Evolutionary conservation across 1,140 invertebrate species (phyloP).

Genomic region (Drosophila quadrilineata): DNA sequence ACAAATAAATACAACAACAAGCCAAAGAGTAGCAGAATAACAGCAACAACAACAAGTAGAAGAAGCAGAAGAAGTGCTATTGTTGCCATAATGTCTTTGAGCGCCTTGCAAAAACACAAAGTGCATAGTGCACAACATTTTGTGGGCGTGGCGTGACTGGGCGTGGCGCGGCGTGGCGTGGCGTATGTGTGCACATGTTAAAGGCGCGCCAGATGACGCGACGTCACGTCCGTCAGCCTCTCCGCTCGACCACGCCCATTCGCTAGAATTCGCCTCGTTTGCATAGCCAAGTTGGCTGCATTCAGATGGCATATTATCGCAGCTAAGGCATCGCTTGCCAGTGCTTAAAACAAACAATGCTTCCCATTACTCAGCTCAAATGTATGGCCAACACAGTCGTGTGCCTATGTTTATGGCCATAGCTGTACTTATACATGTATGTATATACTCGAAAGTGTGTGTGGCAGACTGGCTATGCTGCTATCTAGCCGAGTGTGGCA

Average conservation of each 20-base stretch:
- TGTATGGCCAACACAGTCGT: constrained; percentile 44
- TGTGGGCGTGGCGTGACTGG: constrained; percentile 50
- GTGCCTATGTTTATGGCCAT: constrained; percentile 22
- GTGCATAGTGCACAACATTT: constrained; percentile 60
- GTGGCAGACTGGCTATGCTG: neutral
- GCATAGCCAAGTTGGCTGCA: constrained; percentile 70
- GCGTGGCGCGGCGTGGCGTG: constrained; percentile 55
- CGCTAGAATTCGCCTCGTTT: constrained; percentile 41
- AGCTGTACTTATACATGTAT: neutral
- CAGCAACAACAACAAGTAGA: neutral
- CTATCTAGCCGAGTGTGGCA: constrained; percentile 34
- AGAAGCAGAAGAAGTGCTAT: constrained; percentile 10
- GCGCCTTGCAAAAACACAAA: constrained; percentile 62
- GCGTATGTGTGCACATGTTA: constrained; percentile 36
- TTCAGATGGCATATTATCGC: constrained; percentile 70
- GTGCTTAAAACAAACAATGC: constrained; percentile 74
- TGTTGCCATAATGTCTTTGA: constrained; percentile 49
- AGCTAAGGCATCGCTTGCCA: constrained; percentile 67
- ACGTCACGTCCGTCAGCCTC: constrained; percentile 57
- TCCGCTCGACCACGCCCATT: constrained; percentile 9
- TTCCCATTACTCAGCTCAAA: constrained; percentile 51
- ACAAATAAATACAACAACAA: constrained; percentile 17
- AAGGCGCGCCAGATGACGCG: constrained; percentile 46
- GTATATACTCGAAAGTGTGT: neutral
- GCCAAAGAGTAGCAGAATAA: too few species aligned